Conservation (phyloP, 2,797 vertebrate species). For the Apogon hyalosoma region DNA sequence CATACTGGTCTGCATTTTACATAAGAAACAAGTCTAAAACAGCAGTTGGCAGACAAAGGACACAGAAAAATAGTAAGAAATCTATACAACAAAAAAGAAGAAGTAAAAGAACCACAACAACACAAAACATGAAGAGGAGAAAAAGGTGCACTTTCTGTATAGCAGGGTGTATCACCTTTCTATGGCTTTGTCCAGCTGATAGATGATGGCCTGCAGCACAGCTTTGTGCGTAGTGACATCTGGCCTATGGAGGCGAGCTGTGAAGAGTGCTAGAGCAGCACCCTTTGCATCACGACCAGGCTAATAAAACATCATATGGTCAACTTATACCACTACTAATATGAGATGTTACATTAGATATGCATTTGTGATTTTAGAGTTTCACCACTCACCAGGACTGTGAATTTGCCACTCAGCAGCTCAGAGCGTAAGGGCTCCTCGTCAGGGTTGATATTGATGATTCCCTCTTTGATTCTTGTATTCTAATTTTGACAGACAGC, state of each 20-base stretch:
- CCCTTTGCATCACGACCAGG: conserved; percentile 88
- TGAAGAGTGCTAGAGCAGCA: conserved; percentile 89
- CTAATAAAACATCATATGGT: conserved; percentile 60
- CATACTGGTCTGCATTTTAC: too few relatives aligned
- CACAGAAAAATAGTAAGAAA: not conserved
- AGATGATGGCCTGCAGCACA: conserved; percentile 90
- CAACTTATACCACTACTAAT: not conserved
- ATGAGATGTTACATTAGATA: conserved; percentile 1
- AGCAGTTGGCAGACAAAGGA: not conserved
- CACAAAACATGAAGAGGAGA: not conserved
- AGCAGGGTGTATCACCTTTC: conserved; percentile 78
- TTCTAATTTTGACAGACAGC: conserved; percentile 71
- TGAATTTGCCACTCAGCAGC: conserved; percentile 88
- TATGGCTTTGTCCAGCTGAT: conserved; percentile 91
- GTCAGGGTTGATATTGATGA: conserved; percentile 88
- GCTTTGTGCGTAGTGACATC: conserved; percentile 88
- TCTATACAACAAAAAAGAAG: not conserved
- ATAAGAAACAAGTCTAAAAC: not conserved
- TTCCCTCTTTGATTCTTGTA: conserved; percentile 90
- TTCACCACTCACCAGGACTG: conserved; percentile 85
- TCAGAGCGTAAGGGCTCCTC: conserved; percentile 89
- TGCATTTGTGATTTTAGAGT: not conserved
- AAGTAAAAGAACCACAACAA: not conserved
- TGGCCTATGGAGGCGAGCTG: conserved; percentile 86
- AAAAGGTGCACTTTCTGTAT: not conserved